phyloP scores from a whole-genome alignment of 2,797 vertebrate genomes.

The Gymnothorax reevesii region DNA sequence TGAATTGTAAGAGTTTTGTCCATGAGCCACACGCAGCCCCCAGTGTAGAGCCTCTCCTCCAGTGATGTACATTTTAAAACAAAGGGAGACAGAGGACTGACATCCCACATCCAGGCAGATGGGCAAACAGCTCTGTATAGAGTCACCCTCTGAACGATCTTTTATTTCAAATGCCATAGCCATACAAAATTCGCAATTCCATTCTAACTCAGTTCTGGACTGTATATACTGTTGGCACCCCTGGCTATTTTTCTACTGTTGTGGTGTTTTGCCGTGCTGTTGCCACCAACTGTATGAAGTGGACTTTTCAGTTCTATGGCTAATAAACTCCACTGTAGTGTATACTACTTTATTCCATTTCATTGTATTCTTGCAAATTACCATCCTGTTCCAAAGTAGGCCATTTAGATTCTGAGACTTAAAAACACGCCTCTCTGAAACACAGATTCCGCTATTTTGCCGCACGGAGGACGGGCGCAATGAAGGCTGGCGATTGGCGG shows the following conservation, averaged over 20 bases:
- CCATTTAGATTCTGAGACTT: neutral
- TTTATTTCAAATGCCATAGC: no score
- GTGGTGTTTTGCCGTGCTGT: no score
- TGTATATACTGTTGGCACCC: no score
- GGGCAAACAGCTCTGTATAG: neutral
- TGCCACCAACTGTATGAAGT: no score
- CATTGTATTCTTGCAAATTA: no score
- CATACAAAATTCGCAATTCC: no score
- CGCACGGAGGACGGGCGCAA: neutral
- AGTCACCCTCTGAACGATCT: neutral
- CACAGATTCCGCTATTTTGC: neutral
- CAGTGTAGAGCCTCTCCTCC: constrained; percentile 41
- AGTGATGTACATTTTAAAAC: constrained; percentile 50
- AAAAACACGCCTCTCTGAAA: neutral
- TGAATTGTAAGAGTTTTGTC: constrained; percentile 71
- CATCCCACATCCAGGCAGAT: constrained; percentile 66
- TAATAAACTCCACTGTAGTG: no score
- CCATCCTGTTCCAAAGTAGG: no score
- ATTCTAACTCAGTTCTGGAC: no score
- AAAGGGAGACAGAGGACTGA: constrained; percentile 65
- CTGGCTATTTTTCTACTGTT: no score
- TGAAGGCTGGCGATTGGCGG: neutral
- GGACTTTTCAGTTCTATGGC: no score
- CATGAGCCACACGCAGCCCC: constrained; percentile 46
- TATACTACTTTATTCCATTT: no score